Base-by-base conservation (phyloP, 2,113 vertebrate species). In the Phaethornis superciliosus region DNA sequence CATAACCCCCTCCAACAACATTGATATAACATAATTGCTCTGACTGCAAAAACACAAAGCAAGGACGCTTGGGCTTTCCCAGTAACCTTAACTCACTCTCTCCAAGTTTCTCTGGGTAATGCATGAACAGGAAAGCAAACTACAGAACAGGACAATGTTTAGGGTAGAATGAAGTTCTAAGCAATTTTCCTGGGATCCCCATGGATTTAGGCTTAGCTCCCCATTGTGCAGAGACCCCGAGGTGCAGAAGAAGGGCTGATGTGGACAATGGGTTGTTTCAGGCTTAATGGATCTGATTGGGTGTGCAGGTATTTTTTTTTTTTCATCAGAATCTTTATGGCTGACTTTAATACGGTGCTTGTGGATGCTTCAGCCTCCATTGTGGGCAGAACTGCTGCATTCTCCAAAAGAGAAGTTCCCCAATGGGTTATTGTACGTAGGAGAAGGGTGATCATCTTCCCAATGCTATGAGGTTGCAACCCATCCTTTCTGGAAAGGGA, bases 21-120 rank as follows among this genome's bases (percentile, higher is more conserved):
- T 2, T 72, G 75, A 76, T 93, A 51, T 91, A 95, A 93, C 93
- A 71, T 96, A 96, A 95, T 95, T 92, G 91, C 80, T 92, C 93
- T 96, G 96, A 96, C 92, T 96, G 85, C 79, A 67, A 22, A 22
- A 93, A 86, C 88, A 95, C 67, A 89, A 49, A 87, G 56, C 94
- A 97, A 97, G 95, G 96, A 93, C 75, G 1, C 84, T 90, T 37
- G 7, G 72, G 56, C 94, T 88, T 64, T 64, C 32, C 12, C 65
- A n/a, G 63, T 84, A 93, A 44, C 81, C 86, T 89, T 40, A 85
- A 15, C 54, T 89, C 22, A 35, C 62, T 71, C 22, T 51, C 22
- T 51, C 26, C 30, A 23, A 32, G 20, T 5, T 24, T 56, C 60
- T 44, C 60, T 62, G 81, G 12, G 9, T 59, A 42, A 77, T 14